Evolutionary conservation across 2,113 vertebrate species (phyloP), one percentile per base, ranked within the genome.

Genomic region (Epinephelus lanceolatus): DNA sequence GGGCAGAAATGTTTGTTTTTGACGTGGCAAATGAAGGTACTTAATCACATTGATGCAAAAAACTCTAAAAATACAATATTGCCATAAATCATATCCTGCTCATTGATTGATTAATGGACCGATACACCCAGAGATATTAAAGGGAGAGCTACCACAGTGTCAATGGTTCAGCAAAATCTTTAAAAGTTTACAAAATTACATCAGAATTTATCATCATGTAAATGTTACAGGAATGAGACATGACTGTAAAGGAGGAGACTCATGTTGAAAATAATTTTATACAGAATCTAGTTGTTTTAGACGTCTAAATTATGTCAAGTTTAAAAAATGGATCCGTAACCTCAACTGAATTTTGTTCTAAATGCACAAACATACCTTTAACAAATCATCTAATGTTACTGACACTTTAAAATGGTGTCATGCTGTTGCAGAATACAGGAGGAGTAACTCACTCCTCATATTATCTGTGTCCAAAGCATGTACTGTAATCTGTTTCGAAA

Each of bases 41-140:
- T 76, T 77, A 14, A 57, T 79, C 17, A 62, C 56, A 60, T 33
- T 62, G 23, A 76, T 37, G n/a, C 25, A 40, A 40, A 53, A 42
- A 66, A 27, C 11, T n/a, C 40, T 6, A 37, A 56, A 21, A 53
- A 25, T 40, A 51, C 18, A 33, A 25, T 18, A 66, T 30, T 71
- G 23, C 8, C 21, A 30, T 30, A 6, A 56, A 47, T 80, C n/a
- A 60, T 70, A 19, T 33, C 27, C 23, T 71, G 17, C 21, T 74
- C 2, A 47, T 49, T 19, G 18, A 70, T n/a, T 55, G 37, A 12
- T 14, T 42, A 45, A 23, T 63, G 52, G 42, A n/a, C 27, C 7
- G 51, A 71, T 3, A 37, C 23, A 60, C 40, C 21, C 10, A 45
- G 25, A 53, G 63, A 53, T 23, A 14, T 55, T 33, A 3, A 65